Conservation (phyloP, 1,140 invertebrate genomes). For the Apis dorsata region DNA sequence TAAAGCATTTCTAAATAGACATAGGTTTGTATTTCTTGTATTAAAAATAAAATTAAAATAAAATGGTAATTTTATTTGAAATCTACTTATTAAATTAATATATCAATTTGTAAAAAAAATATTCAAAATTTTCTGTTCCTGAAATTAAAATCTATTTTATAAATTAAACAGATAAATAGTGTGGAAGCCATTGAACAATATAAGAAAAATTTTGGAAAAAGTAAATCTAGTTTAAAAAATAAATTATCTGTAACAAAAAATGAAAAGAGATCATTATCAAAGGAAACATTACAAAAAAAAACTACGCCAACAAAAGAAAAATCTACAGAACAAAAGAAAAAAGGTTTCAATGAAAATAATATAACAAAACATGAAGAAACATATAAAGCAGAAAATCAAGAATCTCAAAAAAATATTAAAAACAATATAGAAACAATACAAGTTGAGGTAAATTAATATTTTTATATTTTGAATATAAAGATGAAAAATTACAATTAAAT, state of each 20-base stretch:
- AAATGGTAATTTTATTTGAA: too few relatives aligned
- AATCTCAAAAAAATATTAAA: constrained; percentile 24
- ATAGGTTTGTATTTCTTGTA: too few relatives aligned
- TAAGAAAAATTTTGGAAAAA: constrained; percentile 73
- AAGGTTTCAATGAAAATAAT: constrained; percentile 26
- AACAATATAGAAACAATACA: constrained; percentile 1
- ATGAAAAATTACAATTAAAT: not conserved
- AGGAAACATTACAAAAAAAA: constrained; percentile 56
- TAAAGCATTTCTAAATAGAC: too few relatives aligned
- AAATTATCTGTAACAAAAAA: constrained; percentile 60
- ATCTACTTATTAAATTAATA: too few relatives aligned
- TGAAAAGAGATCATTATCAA: constrained; percentile 55
- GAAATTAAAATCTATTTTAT: constrained; percentile 2
- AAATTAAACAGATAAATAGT: constrained; percentile 73
- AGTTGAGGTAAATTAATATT: constrained; percentile 36
- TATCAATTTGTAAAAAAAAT: too few relatives aligned
- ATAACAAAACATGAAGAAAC: not conserved
- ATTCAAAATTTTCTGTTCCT: too few relatives aligned
- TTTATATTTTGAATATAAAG: not conserved
- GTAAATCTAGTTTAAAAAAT: constrained; percentile 56
- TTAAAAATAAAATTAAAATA: not conserved
- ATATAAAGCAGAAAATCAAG: constrained; percentile 21
- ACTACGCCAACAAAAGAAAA: constrained; percentile 58
- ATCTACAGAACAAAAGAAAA: constrained; percentile 55
- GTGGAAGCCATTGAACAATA: constrained; percentile 81